phyloP scores from a whole-genome alignment of 2,113 vertebrate genomes.

The Cryptomyrus ogoouensis region DNA sequence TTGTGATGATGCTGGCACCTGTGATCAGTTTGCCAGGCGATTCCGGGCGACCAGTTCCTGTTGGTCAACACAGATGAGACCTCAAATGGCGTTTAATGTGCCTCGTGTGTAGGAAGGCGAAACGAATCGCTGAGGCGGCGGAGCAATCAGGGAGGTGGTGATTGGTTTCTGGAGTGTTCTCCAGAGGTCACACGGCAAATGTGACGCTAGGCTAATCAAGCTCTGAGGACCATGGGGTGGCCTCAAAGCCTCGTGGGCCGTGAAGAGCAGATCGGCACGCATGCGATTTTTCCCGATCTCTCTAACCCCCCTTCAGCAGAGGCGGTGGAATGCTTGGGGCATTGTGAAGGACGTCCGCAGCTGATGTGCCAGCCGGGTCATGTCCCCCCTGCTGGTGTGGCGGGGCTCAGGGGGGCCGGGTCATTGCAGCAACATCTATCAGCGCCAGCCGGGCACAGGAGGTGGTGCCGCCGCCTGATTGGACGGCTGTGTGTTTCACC shows the following conservation, averaged over 20 bases:
- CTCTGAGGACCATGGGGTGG: background rate
- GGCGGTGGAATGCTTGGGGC: background rate
- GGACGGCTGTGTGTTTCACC: background rate
- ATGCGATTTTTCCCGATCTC: background rate
- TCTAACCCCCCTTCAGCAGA: background rate
- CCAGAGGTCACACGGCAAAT: background rate
- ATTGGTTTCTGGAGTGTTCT: background rate
- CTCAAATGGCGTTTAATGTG: background rate
- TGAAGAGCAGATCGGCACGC: background rate
- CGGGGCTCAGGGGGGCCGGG: background rate
- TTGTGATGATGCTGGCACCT: background rate
- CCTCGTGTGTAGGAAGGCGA: background rate
- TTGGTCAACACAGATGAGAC: background rate
- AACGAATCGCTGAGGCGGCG: background rate
- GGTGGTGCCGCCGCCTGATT: background rate
- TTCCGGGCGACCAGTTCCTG: background rate
- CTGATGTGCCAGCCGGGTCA: background rate
- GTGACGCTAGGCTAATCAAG: background rate
- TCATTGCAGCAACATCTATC: background rate
- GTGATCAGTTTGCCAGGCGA: background rate
- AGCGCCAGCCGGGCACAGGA: background rate
- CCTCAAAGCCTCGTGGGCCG: background rate
- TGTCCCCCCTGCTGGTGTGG: background rate
- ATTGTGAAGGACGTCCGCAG: background rate
- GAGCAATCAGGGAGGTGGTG: background rate